phyloP scores from a whole-genome alignment of 2,888 invertebrate genomes.

The Physocephala rufipes region DNA sequence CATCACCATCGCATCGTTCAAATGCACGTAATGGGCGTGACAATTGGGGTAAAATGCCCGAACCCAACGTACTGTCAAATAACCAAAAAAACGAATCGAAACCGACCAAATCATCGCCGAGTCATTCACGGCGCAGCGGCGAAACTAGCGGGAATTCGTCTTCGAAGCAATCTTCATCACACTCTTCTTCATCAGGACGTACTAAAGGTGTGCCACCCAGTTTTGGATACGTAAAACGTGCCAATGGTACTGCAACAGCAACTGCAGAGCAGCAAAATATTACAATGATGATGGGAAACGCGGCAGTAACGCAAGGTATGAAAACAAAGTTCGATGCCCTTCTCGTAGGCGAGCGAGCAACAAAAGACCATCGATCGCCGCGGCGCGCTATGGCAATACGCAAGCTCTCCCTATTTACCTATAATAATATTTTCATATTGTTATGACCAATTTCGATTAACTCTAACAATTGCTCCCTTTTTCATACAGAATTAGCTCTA shows the following conservation, averaged over 20 bases:
- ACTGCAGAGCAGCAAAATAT: constrained; percentile 64
- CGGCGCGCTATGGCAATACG: constrained; percentile 79
- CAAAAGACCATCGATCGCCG: too few relatives aligned
- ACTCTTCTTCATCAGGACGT: constrained; percentile 58
- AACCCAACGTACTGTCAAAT: constrained; percentile 52
- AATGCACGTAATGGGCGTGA: constrained; percentile 61
- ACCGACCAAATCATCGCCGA: constrained; percentile 64
- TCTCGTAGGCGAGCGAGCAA: constrained; percentile 68
- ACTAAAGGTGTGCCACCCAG: constrained; percentile 83
- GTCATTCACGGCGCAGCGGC: constrained; percentile 61
- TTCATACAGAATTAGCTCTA: constrained; percentile 68
- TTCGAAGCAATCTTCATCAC: constrained; percentile 59
- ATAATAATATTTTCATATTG: constrained; percentile 65
- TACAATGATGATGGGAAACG: constrained; percentile 56
- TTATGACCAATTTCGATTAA: too few relatives aligned
- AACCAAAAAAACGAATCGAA: constrained; percentile 60
- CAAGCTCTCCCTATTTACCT: constrained; percentile 81
- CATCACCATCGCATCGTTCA: constrained; percentile 48
- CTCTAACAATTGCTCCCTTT: not conserved
- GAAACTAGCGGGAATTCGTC: constrained; percentile 58
- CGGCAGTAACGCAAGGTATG: constrained; percentile 11
- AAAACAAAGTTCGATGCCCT: not conserved
- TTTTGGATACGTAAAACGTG: constrained; percentile 85
- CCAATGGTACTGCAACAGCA: constrained; percentile 71
- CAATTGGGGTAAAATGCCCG: constrained; percentile 65